Evolutionary conservation across 2,888 invertebrate species (phyloP), one percentile per base, ranked within the genome.

Genomic region (Pimpla rufipes): DNA sequence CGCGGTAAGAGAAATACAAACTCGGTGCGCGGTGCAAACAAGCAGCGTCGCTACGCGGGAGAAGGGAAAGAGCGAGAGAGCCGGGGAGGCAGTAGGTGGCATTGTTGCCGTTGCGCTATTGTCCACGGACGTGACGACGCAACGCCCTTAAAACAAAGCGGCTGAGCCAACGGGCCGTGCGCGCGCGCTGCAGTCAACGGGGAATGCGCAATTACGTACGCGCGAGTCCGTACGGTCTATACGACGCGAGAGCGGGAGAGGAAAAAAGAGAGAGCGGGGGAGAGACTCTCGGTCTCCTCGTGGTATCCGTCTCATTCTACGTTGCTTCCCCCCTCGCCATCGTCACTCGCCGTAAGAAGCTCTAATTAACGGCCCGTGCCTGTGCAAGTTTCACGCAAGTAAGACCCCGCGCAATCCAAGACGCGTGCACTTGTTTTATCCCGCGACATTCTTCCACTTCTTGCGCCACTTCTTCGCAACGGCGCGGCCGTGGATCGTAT

Each of bases 141-240:
- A 85, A 84, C 75, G 52, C 83, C 75, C 85, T 85, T 85, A 74
- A 88, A 88, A 90, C 90, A 90, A 90, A 90, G 88, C 86, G 73
- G 40, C 64, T 64, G 37, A 73, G 70, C 78, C 81, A 83, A 85
- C 87, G 81, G 68, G 47, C 42, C 71, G 40, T 37, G 64, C 57
- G 29, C 40, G 59, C 16, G 62, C 45, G 85, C 84, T 77, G 68
- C 81, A 85, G 86, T 84, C 84, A 82, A 87, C 86, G 85, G 87
- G 84, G 90, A 90, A 88, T 86, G 86, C 87, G 87, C 89, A 89
- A 89, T 90, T 89, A 88, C 86, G 85, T 85, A 87, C 84, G 78
- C 85, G 81, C 64, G 37, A 57, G 50, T 75, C 16, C 55, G 62
- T 75, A 47, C 62, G 66, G n/a, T 18, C 29, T 8, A 52, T 18